Conservation (phyloP, 2,113 vertebrate genomes). For the Anguilla japonica region DNA sequence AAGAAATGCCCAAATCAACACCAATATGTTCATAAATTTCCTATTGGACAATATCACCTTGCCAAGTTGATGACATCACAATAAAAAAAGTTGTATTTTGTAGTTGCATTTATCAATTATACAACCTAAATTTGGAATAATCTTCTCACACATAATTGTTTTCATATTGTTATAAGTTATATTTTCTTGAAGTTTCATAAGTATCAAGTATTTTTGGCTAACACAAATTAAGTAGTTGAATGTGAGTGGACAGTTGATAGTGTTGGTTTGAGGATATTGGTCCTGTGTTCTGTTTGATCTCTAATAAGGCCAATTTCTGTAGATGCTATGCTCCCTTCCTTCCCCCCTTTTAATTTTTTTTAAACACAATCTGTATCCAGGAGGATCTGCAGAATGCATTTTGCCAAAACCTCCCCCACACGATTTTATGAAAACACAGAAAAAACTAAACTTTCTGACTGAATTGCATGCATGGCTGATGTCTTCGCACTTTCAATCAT, state of each 20-base stretch:
- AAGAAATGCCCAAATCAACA: constrained; percentile 63
- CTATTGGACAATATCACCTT: constrained; percentile 54
- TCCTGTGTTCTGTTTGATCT: constrained; percentile 11
- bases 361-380: background rate
- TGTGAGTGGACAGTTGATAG: constrained; percentile 5
- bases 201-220: background rate
- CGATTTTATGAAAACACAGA: background rate
- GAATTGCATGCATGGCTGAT: background rate
- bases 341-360: background rate
- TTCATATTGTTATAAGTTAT: background rate
- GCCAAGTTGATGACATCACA: constrained; percentile 51
- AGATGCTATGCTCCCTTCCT: background rate
- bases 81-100: background rate
- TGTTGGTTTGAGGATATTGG: background rate
- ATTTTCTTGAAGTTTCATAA: background rate
- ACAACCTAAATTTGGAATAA: background rate
- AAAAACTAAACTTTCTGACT: background rate
- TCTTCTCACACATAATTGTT: background rate
- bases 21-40: constrained; percentile 69
- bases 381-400: constrained; percentile 6
- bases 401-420: background rate
- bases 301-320: background rate
- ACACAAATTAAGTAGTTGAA: background rate
- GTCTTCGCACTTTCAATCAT: background rate
- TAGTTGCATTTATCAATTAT: background rate